phyloP scores from a whole-genome alignment of 1,140 invertebrate species.

The Vollenhovia emeryi region DNA sequence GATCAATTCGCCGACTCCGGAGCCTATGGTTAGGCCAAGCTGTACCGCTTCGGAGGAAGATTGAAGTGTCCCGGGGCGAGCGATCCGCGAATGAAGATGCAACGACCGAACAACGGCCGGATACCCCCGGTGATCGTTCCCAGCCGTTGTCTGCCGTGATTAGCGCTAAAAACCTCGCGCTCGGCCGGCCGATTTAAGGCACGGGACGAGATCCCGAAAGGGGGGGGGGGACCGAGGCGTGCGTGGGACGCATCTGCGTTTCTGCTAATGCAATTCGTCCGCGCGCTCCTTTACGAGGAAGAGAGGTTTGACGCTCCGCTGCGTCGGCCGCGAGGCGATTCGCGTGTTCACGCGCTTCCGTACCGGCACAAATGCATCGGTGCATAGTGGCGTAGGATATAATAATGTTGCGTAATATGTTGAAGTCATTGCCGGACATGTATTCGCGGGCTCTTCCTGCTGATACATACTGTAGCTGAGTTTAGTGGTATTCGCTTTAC shows the following conservation, averaged over 20 bases:
- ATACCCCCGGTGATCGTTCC: slow-evolving; percentile 11
- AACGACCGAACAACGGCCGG: slow-evolving; percentile 59
- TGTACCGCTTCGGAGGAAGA: slow-evolving; percentile 30
- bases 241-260: slow-evolving; percentile 4
- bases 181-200: slow-evolving; percentile 1
- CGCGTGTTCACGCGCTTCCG: slow-evolving; percentile 54
- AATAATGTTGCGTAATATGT: slow-evolving; percentile 57
- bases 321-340: slow-evolving; percentile 30
- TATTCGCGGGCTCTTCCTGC: slow-evolving; percentile 49
- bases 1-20: slow-evolving; percentile 43
- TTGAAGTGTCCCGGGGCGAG: slow-evolving; percentile 56
- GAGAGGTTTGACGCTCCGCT: slow-evolving; percentile 44
- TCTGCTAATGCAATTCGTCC: slow-evolving; percentile 57
- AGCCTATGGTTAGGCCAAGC: slow-evolving; percentile 56
- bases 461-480: not conserved
- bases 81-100: slow-evolving; percentile 50
- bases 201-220: not conserved
- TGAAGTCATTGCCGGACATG: slow-evolving; percentile 19
- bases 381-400: slow-evolving; percentile 39
- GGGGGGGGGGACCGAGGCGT: not conserved
- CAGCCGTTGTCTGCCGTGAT: slow-evolving; percentile 11
- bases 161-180: slow-evolving; percentile 57
- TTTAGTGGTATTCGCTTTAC: not conserved
- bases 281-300: slow-evolving; percentile 54
- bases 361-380: slow-evolving; percentile 8